phyloP scores from a whole-genome alignment of 1,140 invertebrate genomes.

The Pseudomyrmex cubaensis region DNA sequence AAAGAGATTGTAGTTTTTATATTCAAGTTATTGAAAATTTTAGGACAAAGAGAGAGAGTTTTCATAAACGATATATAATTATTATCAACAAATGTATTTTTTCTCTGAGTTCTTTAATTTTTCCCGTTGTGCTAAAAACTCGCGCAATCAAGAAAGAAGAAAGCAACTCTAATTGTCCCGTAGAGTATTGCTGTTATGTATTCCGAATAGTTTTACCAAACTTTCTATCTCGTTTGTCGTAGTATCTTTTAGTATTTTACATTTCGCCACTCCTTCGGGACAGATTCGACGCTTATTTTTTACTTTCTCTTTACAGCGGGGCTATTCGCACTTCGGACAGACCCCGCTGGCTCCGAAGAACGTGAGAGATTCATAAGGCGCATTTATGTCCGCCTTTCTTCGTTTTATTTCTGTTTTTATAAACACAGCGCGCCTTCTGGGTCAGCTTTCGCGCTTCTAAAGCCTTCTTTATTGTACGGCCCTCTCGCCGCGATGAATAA shows the following conservation, averaged over 20 bases:
- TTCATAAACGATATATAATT: not conserved
- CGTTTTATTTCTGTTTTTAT: conserved; percentile 49
- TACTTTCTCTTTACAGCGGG: conserved; percentile 70
- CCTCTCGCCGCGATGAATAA: conserved; percentile 67
- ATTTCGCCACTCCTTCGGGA: conserved; percentile 41
- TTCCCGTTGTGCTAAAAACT: not conserved
- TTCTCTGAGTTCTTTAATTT: not conserved
- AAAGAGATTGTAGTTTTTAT: too few relatives aligned
- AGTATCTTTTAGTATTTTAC: conserved; percentile 39
- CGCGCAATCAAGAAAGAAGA: not conserved
- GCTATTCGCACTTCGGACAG: conserved; percentile 69
- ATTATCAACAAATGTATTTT: not conserved
- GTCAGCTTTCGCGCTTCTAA: conserved; percentile 65
- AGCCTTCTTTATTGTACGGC: conserved; percentile 64
- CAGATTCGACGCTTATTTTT: conserved; percentile 72
- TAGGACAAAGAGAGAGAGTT: not conserved
- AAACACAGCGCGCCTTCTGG: conserved; percentile 61
- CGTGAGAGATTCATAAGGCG: conserved; percentile 58
- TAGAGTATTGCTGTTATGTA: not conserved
- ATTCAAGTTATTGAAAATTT: too few relatives aligned
- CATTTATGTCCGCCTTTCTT: conserved; percentile 50
- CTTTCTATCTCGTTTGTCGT: conserved; percentile 10
- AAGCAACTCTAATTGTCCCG: conserved; percentile 5
- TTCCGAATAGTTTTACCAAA: conserved; percentile 19
- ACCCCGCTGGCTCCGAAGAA: conserved; percentile 2